Evolutionary conservation across 2,888 invertebrate species (phyloP).

Genomic region (Tachina grossa): DNA sequence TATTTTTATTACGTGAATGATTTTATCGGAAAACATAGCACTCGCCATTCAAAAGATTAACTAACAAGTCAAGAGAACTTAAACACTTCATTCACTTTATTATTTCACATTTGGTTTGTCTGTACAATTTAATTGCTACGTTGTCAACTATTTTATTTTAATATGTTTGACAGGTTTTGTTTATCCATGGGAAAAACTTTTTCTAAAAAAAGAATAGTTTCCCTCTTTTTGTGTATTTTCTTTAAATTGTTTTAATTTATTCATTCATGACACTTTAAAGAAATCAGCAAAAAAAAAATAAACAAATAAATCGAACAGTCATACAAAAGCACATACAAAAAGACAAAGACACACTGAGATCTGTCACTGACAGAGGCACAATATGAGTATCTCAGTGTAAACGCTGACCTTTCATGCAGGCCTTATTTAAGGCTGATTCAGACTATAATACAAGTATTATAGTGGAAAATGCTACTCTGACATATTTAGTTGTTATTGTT

Average conservation of each 20-base stretch:
- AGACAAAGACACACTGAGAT: background rate
- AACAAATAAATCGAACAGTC: constrained; percentile 16
- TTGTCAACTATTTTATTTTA: too few relatives aligned
- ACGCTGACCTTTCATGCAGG: background rate
- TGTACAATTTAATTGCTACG: too few relatives aligned
- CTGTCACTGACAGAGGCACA: constrained; percentile 60
- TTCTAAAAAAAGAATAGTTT: constrained; percentile 19
- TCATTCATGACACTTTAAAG: constrained; percentile 65
- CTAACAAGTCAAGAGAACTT: too few relatives aligned
- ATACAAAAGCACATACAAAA: background rate
- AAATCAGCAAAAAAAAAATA: constrained; percentile 24
- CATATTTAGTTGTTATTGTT: too few relatives aligned
- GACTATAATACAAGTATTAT: too few relatives aligned
- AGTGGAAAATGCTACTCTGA: too few relatives aligned
- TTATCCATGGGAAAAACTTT: background rate
- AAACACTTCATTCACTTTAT: too few relatives aligned
- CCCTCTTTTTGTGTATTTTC: constrained; percentile 22
- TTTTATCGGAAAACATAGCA: too few relatives aligned
- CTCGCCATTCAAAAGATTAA: too few relatives aligned
- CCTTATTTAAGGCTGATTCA: too few relatives aligned
- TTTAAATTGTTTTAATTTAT: constrained; percentile 62
- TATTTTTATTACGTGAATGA: too few relatives aligned
- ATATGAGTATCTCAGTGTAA: background rate
- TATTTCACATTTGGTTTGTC: too few relatives aligned
- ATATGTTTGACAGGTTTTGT: background rate